Evolutionary conservation across 2,113 vertebrate genomes (phyloP), one percentile per base, ranked within the genome.

Genomic region (Hippopotamus amphibius): DNA sequence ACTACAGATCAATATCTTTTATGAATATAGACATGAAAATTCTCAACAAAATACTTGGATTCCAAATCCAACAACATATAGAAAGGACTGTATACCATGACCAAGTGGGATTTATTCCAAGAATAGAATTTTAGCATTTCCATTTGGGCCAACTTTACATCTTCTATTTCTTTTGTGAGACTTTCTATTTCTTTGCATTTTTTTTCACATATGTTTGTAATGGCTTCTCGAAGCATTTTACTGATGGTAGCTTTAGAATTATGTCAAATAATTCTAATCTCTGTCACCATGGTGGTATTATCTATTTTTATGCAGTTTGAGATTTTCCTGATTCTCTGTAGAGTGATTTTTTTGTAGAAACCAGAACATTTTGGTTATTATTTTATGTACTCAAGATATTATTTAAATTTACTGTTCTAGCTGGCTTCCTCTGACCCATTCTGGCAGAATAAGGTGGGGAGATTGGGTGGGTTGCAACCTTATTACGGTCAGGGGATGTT

Each of bases 11-110:
- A 48, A 0, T 1, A 22, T 17, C 9, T n/a, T 14, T 66, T 46
- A 24, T 33, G 50, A 59, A 15, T 4, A 50, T 6, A 16, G 50
- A 53, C 28, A 22, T 2, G 48, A 33, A 91, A 48, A 53, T 59
- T 68, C 11, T 69, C 30, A 26, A 3, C 12, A n/a, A 33, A 69
- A 53, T 3, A 3, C 19, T 3, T 2, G 12, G 5, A 57, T 41
- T 43, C 8, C 16, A n/a, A 21, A 48, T 63, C 46, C 26, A n/a
- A 15, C 37, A 24, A 11, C 1, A 4, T 0, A 13, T 0, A 16
- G n/a, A 26, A 15, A 76, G 33, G 66, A 16, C 3, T 21, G 17
- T 15, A 10, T 30, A 19, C 37, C 9, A 26, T 43, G 53, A 48
- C 68, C 17, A 13, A 21, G 41, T 12, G 10, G 66, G 43, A 9